Conservation (phyloP, 1,140 invertebrate genomes). For the Asobara japonica region DNA sequence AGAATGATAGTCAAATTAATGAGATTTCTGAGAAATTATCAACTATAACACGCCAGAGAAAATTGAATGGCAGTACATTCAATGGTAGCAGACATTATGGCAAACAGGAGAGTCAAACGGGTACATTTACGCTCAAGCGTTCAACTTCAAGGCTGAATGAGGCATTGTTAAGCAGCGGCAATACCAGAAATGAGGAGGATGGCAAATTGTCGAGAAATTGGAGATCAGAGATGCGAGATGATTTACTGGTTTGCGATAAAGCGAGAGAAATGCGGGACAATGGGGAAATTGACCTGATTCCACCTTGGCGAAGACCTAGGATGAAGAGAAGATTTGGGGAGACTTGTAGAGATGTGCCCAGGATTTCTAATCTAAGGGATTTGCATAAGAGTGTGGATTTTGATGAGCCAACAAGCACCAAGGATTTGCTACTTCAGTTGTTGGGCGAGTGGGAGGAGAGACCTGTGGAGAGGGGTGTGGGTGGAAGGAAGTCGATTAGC, state of each 20-base stretch:
- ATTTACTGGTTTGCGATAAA: neutral
- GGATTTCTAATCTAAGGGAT: constrained; percentile 57
- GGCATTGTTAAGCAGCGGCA: neutral
- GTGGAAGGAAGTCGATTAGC: constrained; percentile 60
- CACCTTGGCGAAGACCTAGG: constrained; percentile 56
- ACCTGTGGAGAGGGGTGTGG: constrained; percentile 18
- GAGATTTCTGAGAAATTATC: constrained; percentile 76
- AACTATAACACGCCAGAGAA: constrained; percentile 73
- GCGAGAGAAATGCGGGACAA: neutral
- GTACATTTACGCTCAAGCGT: constrained; percentile 41
- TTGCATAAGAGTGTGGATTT: constrained; percentile 59
- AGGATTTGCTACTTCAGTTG: constrained; percentile 77
- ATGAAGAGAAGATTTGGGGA: constrained; percentile 60
- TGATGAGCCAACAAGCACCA: constrained; percentile 69
- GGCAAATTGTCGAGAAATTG: neutral
- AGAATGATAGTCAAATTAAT: constrained; percentile 44
- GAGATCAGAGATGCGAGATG: neutral
- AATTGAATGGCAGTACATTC: constrained; percentile 62
- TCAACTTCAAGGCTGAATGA: constrained; percentile 14
- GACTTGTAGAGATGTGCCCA: constrained; percentile 59
- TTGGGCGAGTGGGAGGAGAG: constrained; percentile 77
- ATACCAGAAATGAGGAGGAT: constrained; percentile 4
- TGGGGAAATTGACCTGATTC: constrained; percentile 54
- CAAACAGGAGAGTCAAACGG: constrained; percentile 41
- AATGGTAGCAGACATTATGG: constrained; percentile 55